Percentiles rank a stretch among this genome's conserved stretches.
phyloP scores from a whole-genome alignment of 2,888 invertebrate species.

The Drosophila hamatofila region DNA sequence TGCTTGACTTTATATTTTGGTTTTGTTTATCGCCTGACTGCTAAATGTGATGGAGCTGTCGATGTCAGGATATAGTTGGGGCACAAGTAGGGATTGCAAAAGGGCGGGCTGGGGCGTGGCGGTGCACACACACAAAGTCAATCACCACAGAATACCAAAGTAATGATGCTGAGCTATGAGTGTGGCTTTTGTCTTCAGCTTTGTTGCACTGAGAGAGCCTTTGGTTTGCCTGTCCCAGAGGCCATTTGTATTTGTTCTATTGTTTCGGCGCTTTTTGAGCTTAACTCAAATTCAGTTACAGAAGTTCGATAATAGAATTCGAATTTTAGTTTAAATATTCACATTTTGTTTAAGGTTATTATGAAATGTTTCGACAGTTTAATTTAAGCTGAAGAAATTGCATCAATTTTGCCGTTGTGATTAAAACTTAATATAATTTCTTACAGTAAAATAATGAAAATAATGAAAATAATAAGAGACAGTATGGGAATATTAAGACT shows the following conservation, averaged over 20 bases:
- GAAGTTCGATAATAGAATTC: constrained; percentile 4
- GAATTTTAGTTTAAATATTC: background rate
- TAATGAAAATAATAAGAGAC: too few relatives aligned
- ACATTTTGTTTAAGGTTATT: background rate
- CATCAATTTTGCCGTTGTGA: background rate
- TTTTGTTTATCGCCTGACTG: constrained; percentile 37
- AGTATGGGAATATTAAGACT: too few relatives aligned
- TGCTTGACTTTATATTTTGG: constrained; percentile 36
- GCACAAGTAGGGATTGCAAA: background rate
- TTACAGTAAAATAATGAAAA: background rate
- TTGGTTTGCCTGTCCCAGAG: background rate
- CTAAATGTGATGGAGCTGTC: constrained; percentile 36
- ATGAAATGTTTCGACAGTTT: background rate
- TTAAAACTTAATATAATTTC: background rate
- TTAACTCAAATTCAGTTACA: constrained; percentile 22
- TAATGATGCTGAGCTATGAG: constrained; percentile 69
- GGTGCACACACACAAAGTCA: constrained; percentile 50
- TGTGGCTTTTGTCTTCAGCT: constrained; percentile 58
- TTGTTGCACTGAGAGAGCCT: constrained; percentile 1
- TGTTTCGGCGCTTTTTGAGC: constrained; percentile 30
- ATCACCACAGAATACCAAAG: constrained; percentile 73
- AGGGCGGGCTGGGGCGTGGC: background rate
- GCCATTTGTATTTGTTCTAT: constrained; percentile 24
- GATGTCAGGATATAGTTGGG: constrained; percentile 25
- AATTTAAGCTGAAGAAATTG: background rate